Evolutionary conservation across 2,113 vertebrate species (phyloP).

Genomic region (Garra rufa): DNA sequence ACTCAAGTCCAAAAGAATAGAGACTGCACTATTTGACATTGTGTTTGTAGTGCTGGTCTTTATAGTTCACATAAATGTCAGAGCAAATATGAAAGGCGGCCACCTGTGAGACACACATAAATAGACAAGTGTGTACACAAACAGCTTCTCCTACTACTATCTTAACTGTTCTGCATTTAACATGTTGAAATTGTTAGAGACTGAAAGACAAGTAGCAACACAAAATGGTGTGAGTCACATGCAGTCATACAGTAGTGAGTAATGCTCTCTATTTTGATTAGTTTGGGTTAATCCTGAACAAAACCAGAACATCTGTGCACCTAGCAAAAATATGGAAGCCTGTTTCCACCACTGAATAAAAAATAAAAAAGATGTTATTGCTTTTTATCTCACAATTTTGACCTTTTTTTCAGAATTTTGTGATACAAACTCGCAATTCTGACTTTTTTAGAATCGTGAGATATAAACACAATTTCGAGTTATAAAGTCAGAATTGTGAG

Average conservation of each 20-base stretch:
- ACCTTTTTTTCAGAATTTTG: too few relatives aligned
- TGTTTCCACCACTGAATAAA: too few relatives aligned
- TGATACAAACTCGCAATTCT: too few relatives aligned
- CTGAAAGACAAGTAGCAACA: background rate
- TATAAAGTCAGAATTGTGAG: too few relatives aligned
- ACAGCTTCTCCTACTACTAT: background rate
- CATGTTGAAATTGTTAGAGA: background rate
- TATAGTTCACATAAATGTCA: conserved; percentile 53
- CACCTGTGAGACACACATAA: conserved; percentile 23
- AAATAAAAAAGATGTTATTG: too few relatives aligned
- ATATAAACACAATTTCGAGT: too few relatives aligned
- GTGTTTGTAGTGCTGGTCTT: conserved; percentile 47
- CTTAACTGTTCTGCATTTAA: background rate
- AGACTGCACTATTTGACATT: conserved; percentile 14
- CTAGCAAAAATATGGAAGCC: background rate
- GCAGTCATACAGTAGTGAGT: conserved; percentile 1
- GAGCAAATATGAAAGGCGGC: conserved; percentile 32
- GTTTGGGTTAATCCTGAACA: conserved; percentile 34
- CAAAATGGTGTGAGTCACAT: background rate
- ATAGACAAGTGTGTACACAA: conserved; percentile 6
- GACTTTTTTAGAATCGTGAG: too few relatives aligned
- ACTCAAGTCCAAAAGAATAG: background rate
- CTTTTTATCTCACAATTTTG: too few relatives aligned
- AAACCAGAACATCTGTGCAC: background rate
- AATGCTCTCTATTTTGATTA: conserved; percentile 28